A percentile compares a stretch with the other conserved stretches of the same genome.
These are phyloP conservation scores for Drosophila parvula DNA, from an alignment of 1,140 invertebrate species.

Conservation along the genomic window DNA sequence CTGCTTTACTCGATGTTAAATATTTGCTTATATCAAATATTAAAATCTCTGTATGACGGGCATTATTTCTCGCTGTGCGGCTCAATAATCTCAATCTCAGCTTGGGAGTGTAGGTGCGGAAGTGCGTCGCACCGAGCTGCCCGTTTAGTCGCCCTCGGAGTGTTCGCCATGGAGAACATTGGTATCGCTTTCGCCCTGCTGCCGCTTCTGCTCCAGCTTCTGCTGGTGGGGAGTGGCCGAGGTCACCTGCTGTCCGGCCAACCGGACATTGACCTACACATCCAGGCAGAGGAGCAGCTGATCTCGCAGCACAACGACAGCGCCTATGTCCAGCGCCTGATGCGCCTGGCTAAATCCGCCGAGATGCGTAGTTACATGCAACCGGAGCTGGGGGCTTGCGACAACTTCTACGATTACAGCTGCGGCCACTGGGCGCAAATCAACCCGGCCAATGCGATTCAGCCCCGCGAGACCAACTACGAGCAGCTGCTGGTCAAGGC, in stretches of 20 bases:
- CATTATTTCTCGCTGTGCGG: background rate
- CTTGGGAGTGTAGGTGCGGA: constrained; percentile 32
- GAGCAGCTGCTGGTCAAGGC: constrained; percentile 54
- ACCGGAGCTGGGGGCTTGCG: constrained; percentile 55
- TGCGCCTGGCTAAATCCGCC: constrained; percentile 73
- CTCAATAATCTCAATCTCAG: constrained; percentile 33
- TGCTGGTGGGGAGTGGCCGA: constrained; percentile 8
- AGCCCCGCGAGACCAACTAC: constrained; percentile 64
- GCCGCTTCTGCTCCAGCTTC: constrained; percentile 9
- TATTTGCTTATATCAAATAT: background rate
- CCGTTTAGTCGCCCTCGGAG: constrained; percentile 41
- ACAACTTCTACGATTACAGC: constrained; percentile 72
- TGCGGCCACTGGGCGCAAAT: constrained; percentile 77
- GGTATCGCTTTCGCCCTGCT: constrained; percentile 20
- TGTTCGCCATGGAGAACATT: constrained; percentile 60
- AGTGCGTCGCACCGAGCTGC: constrained; percentile 60
- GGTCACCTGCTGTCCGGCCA: constrained; percentile 54
- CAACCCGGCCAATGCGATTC: constrained; percentile 62
- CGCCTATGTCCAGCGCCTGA: constrained; percentile 68
- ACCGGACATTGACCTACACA: constrained; percentile 54
- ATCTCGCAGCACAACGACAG: constrained; percentile 72
- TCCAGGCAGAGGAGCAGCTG: constrained; percentile 66
- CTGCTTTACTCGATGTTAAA: background rate
- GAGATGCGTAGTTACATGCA: constrained; percentile 79
- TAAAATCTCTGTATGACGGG: background rate